A percentile compares a stretch with the other conserved stretches of the same genome.
These are phyloP conservation scores for Hexactinellida sp. DNA, from an alignment of 37 sponge, comb jelly and placozoan species.

Conservation along the genomic window DNA sequence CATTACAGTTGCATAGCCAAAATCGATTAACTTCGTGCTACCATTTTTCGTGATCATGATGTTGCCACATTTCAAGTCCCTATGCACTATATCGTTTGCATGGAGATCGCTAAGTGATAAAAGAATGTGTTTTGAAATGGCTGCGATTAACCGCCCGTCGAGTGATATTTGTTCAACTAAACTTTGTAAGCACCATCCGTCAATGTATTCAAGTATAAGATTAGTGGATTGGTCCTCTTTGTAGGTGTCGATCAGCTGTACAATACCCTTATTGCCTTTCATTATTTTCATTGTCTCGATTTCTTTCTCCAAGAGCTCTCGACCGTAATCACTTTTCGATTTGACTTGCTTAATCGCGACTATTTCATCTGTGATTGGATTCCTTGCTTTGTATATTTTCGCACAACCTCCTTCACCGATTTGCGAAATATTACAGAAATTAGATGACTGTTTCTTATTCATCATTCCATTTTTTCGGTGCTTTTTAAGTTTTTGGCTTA, in stretches of 20 bases:
- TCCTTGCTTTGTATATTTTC: constrained; percentile 3
- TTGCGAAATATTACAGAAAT: not conserved
- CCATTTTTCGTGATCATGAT: not conserved
- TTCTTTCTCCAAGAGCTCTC: not conserved
- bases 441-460: not conserved
- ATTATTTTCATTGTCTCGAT: constrained; percentile 6
- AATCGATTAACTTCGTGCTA: constrained; percentile 5
- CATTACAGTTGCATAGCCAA: constrained; percentile 14
- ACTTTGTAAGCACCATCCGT: constrained; percentile 1
- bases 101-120: not conserved
- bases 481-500: not conserved
- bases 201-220: not conserved
- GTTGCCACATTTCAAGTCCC: not conserved
- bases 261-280: not conserved
- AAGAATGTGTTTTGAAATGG: not conserved
- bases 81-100: not conserved
- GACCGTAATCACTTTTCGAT: not conserved
- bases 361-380: not conserved
- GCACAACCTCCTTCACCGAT: constrained; percentile 8
- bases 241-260: not conserved
- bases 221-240: not conserved
- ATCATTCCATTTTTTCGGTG: not conserved
- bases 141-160: not conserved
- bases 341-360: not conserved
- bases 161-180: constrained; percentile 11